Evolutionary conservation across 2,888 invertebrate species (phyloP), one percentile per base, ranked within the genome.

Genomic region (Meta bourneti): DNA sequence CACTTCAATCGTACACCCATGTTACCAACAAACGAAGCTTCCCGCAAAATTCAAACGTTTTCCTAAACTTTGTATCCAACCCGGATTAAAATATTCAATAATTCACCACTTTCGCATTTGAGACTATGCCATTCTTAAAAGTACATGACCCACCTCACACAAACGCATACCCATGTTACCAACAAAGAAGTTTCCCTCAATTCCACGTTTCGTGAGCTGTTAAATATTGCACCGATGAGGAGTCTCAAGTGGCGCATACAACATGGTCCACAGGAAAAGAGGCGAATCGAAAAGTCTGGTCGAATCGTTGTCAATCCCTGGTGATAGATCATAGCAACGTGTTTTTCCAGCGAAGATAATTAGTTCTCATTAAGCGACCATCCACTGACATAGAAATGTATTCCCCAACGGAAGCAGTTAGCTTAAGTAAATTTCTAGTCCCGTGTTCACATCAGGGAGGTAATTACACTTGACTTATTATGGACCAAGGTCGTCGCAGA

Each of bases 391-490:
- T 78, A 78, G 77, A 78, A 78, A 78, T 78, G 77, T 78, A 78
- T 78, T 78, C 19, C 78, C 78, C 7, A 78, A 52, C 78, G 78
- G 78, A 78, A 78, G 78, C 78, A 78, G 78, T 52, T 52, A 52
- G 78, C 78, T 52, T 52, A 78, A 78, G 78, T 54, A 78, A 78
- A 78, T 78, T 78, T 78, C 61, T 52, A 78, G 78, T 78, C 78
- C 78, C 51, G 51, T 78, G 78, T 78, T 52, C 78, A 52, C 78
- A 78, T 78, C 78, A 78, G 78, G 19, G 78, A 51, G 78, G 78
- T 78, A 78, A 78, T 78, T 78, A 78, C 78, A 78, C 78, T 78
- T 78, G 78, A 78, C 78, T 78, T 78, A 78, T 78, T 78, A 78
- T n/a, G 48, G 48, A 34, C 9, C 34, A 34, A 52, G 78, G 78